phyloP scores from a whole-genome alignment of 2,888 invertebrate genomes.

The Philereme transversata region DNA sequence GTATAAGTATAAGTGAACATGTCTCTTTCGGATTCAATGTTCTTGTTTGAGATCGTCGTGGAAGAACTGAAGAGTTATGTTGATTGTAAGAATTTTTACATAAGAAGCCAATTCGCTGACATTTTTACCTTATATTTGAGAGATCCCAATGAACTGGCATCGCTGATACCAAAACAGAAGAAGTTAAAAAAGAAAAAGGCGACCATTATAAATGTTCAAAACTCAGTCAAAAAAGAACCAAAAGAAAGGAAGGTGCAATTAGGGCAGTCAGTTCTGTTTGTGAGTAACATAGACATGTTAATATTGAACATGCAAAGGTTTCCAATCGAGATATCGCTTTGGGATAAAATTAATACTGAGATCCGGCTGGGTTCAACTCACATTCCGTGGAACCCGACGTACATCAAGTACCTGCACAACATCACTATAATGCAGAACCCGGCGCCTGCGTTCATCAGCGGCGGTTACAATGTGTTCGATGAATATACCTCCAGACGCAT shows the following conservation, averaged over 20 bases:
- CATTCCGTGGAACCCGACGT: conserved; percentile 60
- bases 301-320: conserved; percentile 57
- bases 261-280: conserved; percentile 53
- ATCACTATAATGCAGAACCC: conserved; percentile 36
- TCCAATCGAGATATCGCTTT: conserved; percentile 62
- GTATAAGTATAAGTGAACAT: conserved; percentile 48
- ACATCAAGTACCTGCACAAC: conserved; percentile 55
- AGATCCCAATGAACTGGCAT: conserved; percentile 47
- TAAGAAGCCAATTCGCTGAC: conserved; percentile 62
- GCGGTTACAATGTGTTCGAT: conserved; percentile 57
- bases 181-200: conserved; percentile 46
- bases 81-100: conserved; percentile 52
- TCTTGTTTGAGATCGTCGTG: conserved; percentile 66
- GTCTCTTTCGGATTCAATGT: conserved; percentile 68
- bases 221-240: conserved; percentile 26
- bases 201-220: conserved; percentile 31
- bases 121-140: conserved; percentile 60
- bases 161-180: conserved; percentile 34
- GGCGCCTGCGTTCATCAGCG: conserved; percentile 44
- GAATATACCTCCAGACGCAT: conserved; percentile 60
- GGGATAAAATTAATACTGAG: conserved; percentile 46
- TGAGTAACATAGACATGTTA: conserved; percentile 48
- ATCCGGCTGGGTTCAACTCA: conserved; percentile 54
- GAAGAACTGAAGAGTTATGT: conserved; percentile 58
- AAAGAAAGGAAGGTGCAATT: conserved; percentile 42